Conservation (phyloP, 2,888 invertebrate genomes). For the Agriotes lineatus region DNA sequence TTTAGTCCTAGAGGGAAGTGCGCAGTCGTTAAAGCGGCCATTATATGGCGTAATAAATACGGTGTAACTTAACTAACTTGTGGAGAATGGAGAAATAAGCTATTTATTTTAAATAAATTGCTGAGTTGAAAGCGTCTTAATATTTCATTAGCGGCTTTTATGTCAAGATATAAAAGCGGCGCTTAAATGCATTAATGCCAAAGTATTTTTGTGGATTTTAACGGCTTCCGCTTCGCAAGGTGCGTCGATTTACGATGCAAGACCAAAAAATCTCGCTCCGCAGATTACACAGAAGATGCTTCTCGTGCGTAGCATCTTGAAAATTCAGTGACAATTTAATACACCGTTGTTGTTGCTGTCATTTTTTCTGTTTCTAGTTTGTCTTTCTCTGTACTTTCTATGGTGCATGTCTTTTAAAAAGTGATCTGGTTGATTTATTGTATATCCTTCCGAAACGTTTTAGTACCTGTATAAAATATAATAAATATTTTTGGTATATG, state of each 20-base stretch:
- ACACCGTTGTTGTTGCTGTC: no score
- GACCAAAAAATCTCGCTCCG: neutral
- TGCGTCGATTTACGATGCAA: slow-evolving; percentile 8
- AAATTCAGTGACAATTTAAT: no score
- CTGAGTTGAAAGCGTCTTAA: slow-evolving; percentile 40
- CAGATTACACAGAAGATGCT: no score
- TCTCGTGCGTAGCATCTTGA: no score
- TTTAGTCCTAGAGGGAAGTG: slow-evolving; percentile 12
- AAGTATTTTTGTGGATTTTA: slow-evolving; percentile 20
- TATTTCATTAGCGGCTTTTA: slow-evolving; percentile 35
- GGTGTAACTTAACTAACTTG: slow-evolving; percentile 43
- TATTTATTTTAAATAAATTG: slow-evolving; percentile 47
- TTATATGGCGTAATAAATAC: slow-evolving; percentile 42
- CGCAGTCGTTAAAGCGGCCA: slow-evolving; percentile 27
- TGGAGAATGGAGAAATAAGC: slow-evolving; percentile 40
- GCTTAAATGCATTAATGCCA: slow-evolving; percentile 23
- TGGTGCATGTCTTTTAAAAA: no score
- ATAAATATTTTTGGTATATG: no score
- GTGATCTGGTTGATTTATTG: no score
- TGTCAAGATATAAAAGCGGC: slow-evolving; percentile 29
- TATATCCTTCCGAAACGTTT: no score
- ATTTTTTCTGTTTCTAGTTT: no score
- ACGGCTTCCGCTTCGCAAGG: slow-evolving; percentile 25
- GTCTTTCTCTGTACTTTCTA: no score
- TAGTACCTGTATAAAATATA: no score